Base-by-base conservation (phyloP, 2,888 invertebrate species). In the Germaria angustata region DNA sequence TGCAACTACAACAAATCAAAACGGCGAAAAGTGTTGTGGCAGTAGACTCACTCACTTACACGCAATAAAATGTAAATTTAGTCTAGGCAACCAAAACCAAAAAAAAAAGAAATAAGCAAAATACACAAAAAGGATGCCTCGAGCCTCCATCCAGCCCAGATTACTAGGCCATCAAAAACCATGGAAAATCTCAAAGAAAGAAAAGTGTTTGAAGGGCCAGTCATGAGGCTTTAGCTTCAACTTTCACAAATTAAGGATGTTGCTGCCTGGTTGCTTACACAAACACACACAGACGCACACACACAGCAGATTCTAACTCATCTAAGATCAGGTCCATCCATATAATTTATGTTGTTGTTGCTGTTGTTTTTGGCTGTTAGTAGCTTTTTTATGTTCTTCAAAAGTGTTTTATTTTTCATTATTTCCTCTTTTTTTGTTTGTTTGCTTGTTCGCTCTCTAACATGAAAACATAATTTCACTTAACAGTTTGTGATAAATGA, bases 401-500 rank as follows among this genome's bases (percentile, higher is more conserved):
- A 24, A 11, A 73, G 46, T 49, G 28, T 28, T 28, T 28, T 9
- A 11, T 36, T 51, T 57, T 49, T 63, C n/a, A n/a, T n/a, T n/a
- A n/a, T n/a, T n/a, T 13, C 9, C 15, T 4, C 44, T 57, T 46
- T n/a, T 11, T 11, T 51, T 46, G 7, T 13, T 63, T n/a, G 6
- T 11, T 20, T n/a, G n/a, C n/a, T n/a, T n/a, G n/a, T n/a, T n/a
- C n/a, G 11, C 28, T 11, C 59, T 46, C 13, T 20, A 69, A 63
- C 72, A 81, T 69, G 63, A 79, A 77, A 71, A 9, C 77, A 71
- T 71, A 82, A 79, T 75, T 82, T 82, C 71, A 82, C 79, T 82
- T 82, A 69, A 65, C 28, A 61, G 65, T 81, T 53, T 34, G 75
- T 82, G 75, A 82, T 82, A 82, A 82, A 82, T 82, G 82, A 82